These are phyloP conservation scores for Drosophila sordidapex DNA, from an alignment of 2,888 invertebrate species.

Conservation along the genomic window DNA sequence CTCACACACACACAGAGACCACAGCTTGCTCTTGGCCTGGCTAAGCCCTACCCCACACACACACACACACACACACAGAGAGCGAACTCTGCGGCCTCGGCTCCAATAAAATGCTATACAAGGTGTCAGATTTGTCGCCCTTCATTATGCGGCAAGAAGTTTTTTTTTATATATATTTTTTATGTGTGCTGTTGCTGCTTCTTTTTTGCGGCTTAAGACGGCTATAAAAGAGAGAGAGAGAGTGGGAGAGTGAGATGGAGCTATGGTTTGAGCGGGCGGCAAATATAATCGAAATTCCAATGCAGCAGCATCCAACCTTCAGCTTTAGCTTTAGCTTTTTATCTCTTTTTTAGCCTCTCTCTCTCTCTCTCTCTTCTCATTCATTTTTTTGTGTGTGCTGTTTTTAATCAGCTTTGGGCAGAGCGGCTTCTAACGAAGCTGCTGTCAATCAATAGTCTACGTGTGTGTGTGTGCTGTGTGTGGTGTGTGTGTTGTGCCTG, in stretches of 20 bases:
- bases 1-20: slow-evolving; percentile 30
- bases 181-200: slow-evolving; percentile 12
- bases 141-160: slow-evolving; percentile 82
- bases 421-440: slow-evolving; percentile 66
- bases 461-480: slow-evolving; percentile 21
- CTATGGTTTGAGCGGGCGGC: slow-evolving; percentile 5
- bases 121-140: slow-evolving; percentile 85
- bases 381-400: slow-evolving; percentile 10
- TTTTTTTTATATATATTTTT: slow-evolving; percentile 15
- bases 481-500: slow-evolving; percentile 42
- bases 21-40: slow-evolving; percentile 50
- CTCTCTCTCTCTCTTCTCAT: not conserved
- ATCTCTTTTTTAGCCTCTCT: slow-evolving; percentile 1
- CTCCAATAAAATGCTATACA: slow-evolving; percentile 84
- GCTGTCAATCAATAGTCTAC: slow-evolving; percentile 39
- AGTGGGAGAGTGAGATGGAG: not conserved
- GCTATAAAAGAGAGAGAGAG: slow-evolving; percentile 9
- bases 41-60: not conserved
- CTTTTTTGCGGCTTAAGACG: slow-evolving; percentile 69
- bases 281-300: slow-evolving; percentile 78
- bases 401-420: slow-evolving; percentile 71
- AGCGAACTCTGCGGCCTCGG: slow-evolving; percentile 45
- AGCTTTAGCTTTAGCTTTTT: slow-evolving; percentile 28
- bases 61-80: not conserved
- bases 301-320: slow-evolving; percentile 47